These are phyloP conservation scores for Sisyra nigra DNA, from an alignment of 2,888 invertebrate species.

Conservation along the genomic window DNA sequence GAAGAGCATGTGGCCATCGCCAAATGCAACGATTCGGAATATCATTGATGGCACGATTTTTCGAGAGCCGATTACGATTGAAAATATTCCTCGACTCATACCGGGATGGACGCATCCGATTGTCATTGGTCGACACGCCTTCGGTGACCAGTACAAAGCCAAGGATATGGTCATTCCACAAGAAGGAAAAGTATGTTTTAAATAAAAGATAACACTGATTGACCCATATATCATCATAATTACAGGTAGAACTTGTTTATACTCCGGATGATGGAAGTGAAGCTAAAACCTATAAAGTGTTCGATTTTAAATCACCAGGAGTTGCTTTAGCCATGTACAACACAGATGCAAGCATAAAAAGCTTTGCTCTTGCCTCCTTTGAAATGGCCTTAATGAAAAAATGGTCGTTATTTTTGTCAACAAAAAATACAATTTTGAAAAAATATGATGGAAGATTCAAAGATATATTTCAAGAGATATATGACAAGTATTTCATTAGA, in stretches of 20 bases:
- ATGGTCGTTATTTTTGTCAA: constrained; percentile 80
- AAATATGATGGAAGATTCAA: constrained; percentile 81
- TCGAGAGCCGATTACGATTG: constrained; percentile 80
- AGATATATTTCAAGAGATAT: constrained; percentile 83
- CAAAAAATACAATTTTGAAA: constrained; percentile 84
- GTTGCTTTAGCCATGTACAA: constrained; percentile 84
- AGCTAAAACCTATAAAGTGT: constrained; percentile 41
- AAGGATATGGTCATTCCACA: constrained; percentile 57
- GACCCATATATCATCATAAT: background rate
- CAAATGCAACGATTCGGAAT: constrained; percentile 83
- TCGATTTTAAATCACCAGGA: constrained; percentile 55
- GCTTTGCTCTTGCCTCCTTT: constrained; percentile 79
- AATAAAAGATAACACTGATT: background rate
- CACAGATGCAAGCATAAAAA: constrained; percentile 66
- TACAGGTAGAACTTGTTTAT: constrained; percentile 54
- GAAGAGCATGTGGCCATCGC: constrained; percentile 87
- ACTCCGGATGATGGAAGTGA: constrained; percentile 47
- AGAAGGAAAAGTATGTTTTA: constrained; percentile 46
- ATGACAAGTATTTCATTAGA: constrained; percentile 42
- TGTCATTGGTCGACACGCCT: constrained; percentile 78
- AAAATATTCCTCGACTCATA: constrained; percentile 69
- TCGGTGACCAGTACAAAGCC: constrained; percentile 84
- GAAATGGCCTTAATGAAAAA: constrained; percentile 71
- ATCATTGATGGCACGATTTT: constrained; percentile 87
- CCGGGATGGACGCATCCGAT: constrained; percentile 80